These are phyloP conservation scores for Oncorhynchus gorbuscha DNA, from an alignment of 2,113 vertebrate genomes.

Conservation along the genomic window DNA sequence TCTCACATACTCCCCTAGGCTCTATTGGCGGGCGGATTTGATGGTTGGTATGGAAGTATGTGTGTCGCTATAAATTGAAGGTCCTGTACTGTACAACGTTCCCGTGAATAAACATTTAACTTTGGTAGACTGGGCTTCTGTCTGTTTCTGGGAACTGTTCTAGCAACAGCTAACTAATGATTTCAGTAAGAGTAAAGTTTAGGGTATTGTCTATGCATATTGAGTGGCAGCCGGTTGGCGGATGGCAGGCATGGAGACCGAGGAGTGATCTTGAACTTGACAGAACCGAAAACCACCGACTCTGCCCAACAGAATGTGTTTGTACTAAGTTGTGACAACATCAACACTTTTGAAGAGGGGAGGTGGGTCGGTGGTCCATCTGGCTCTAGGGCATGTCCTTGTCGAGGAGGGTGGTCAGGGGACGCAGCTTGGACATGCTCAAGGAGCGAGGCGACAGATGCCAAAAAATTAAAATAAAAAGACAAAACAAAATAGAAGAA, in stretches of 20 bases:
- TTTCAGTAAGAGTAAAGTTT: no score
- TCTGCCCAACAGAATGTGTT: constrained; percentile 35
- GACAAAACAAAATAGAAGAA: constrained; percentile 10
- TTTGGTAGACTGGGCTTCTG: no score
- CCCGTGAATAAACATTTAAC: no score
- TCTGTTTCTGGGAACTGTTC: no score
- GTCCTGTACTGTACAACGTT: no score
- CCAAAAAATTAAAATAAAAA: constrained; percentile 1
- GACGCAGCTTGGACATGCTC: constrained; percentile 54
- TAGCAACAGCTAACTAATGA: no score
- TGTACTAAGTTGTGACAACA: constrained; percentile 47
- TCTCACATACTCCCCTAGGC: no score
- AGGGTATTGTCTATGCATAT: not conserved
- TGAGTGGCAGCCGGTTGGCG: not conserved
- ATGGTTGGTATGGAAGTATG: no score
- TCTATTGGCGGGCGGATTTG: no score
- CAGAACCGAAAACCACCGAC: not conserved
- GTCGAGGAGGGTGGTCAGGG: constrained; percentile 46
- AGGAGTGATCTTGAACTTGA: constrained; percentile 22
- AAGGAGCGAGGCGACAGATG: constrained; percentile 67
- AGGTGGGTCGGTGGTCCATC: constrained; percentile 59
- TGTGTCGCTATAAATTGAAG: no score
- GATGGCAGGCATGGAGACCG: not conserved
- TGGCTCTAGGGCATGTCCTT: constrained; percentile 69
- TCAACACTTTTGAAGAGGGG: constrained; percentile 54